A percentile compares a stretch with the other conserved stretches of the same genome.
These are phyloP conservation scores for Microcebus griseorufus DNA, from an alignment of 2,113 vertebrate species.

Conservation along the genomic window DNA sequence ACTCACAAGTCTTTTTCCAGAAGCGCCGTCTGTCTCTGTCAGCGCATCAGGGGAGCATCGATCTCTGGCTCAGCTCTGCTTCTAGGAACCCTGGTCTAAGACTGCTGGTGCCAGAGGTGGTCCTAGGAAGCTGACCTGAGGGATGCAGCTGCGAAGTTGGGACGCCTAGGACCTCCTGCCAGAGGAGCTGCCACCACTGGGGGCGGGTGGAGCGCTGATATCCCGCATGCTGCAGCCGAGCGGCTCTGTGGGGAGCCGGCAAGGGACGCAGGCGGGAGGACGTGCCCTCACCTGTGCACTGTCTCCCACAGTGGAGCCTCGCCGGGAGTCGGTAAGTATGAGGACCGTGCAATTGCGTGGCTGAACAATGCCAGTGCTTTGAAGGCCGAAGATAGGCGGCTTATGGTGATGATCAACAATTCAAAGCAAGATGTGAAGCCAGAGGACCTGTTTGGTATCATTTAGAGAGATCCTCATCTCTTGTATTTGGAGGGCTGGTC, in stretches of 20 bases:
- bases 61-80: background rate
- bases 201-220: background rate
- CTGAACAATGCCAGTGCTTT: background rate
- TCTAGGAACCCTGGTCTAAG: background rate
- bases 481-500: background rate
- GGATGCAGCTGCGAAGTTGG: background rate
- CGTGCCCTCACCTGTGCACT: background rate
- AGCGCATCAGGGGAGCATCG: background rate
- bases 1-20: background rate
- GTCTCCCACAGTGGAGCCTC: background rate
- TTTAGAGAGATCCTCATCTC: background rate
- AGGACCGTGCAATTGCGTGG: background rate
- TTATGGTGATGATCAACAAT: background rate
- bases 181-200: too few species aligned
- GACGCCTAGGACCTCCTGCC: background rate
- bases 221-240: background rate
- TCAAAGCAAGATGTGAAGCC: background rate
- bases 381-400: background rate
- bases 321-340: background rate
- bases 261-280: background rate
- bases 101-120: background rate
- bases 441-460: background rate
- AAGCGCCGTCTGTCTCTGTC: background rate
- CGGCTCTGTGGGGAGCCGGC: background rate
- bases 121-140: background rate